A percentile compares a stretch with the other conserved stretches of the same genome.
Conservation (phyloP, 2,113 vertebrate genomes). For the Malurus cyaneus region DNA sequence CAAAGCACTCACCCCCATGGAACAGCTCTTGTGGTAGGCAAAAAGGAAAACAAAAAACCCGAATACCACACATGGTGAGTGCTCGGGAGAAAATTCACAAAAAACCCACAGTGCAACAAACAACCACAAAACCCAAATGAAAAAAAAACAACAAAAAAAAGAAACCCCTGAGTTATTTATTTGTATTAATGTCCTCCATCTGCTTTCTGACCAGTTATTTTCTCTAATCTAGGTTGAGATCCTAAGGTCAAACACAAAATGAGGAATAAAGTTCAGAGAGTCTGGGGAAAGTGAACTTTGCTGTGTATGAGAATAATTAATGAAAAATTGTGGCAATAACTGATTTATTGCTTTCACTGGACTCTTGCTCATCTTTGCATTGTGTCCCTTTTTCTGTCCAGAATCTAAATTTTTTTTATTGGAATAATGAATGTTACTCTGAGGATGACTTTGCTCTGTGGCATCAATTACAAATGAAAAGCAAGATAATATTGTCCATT, state of each 20-base stretch:
- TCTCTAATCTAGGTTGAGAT: neutral
- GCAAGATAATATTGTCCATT: neutral
- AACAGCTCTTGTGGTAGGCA: neutral
- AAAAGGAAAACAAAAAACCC: neutral
- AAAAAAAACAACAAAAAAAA: neutral
- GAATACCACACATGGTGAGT: neutral
- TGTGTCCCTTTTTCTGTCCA: neutral
- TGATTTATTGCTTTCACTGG: neutral
- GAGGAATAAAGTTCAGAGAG: neutral
- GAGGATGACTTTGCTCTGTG: neutral
- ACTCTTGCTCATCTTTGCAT: neutral
- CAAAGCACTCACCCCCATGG: neutral
- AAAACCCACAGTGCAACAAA: neutral
- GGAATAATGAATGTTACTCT: neutral
- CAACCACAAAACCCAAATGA: neutral
- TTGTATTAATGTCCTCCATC: neutral
- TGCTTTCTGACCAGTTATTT: neutral
- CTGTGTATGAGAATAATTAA: neutral
- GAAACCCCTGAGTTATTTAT: neutral
- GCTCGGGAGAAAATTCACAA: neutral
- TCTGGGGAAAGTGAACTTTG: neutral
- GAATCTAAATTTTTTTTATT: neutral
- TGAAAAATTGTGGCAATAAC: neutral
- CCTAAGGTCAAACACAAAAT: neutral
- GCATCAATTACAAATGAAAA: neutral